Evolutionary conservation across 2,888 invertebrate species (phyloP), one percentile per base, ranked within the genome.

Genomic region (Spilosoma lubricipeda): DNA sequence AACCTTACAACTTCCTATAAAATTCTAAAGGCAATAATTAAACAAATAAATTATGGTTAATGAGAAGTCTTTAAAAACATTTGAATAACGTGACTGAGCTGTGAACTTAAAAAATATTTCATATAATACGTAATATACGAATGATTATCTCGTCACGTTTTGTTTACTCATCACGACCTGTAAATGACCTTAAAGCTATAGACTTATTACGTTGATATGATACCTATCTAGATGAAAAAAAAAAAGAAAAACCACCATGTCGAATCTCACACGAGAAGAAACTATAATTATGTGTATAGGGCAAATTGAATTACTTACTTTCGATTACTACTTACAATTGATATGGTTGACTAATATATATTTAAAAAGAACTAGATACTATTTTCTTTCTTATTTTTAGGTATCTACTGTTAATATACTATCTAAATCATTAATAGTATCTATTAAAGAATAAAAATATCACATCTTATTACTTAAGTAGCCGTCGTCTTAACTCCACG

Each of bases 111-210:
- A 63, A 70, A 63, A 63, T 63, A 63, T 63, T 63, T 63, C 2
- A 63, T 30, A 30, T 18, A 70, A 76, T 69, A 70, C n/a, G 65
- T 74, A 78, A 72, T 68, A 70, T 70, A 68, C 79, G 80, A 80
- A 75, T 68, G 36, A 77, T 77, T 71, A 36, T 76, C 78, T 75
- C 75, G 73, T 81, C 84, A 84, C 84, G 84, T 77, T 45, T 77
- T 64, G 23, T 66, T 73, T 73, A 70, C 65, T 42, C 68, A 73
- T 79, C 78, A 77, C 74, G 80, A 84, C 76, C 76, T 80, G 79
- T 81, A 77, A 39, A 56, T 66, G 33, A 23, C 65, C 23, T 63
- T 69, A 39, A 2, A 64, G 23, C 42, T 42, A 36, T 36, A 20
- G 70, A 7, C 39, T 39, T 20, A 56, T 56, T 59, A 20, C 56